Evolutionary conservation across 2,113 vertebrate species (phyloP), one percentile per base, ranked within the genome.

Genomic region (Passer domesticus): DNA sequence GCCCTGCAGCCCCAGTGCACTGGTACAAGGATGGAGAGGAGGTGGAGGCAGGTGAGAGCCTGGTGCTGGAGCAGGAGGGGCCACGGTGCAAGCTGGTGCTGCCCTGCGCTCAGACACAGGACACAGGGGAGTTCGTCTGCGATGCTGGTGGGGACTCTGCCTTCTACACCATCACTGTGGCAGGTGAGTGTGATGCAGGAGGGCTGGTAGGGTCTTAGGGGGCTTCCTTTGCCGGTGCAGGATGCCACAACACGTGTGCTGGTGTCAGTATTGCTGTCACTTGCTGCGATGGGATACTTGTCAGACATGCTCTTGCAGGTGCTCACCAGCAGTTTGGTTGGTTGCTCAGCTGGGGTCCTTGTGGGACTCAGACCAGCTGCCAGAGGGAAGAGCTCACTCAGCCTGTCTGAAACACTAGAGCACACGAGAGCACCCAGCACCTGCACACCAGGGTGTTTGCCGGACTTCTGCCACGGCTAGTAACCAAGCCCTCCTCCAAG

Each of bases 21-120:
- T 99, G 99, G 99, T 99, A 99, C 96, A 98, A 98, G 80, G 98
- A 99, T 0, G 99, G 99, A 39, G 98, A 99, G 8, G 98, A 99
- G 92, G 98, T 99, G 60, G 98, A 99, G 77, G 98, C 94, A 58
- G 97, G 94, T 0, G 88, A 98, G 58, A 97, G 89, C 66, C 91
- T 99, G 30, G 92, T 98, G 53, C 97, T 99, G 3, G 98, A 99
- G 90, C 97, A 97, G 8, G 98, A 99, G 13, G 99, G 99, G 2
- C 95, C 97, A 15, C 97, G 96, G 75, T 98, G 97, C 94, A 97
- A 98, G 69, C 98, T 99, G 63, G 97, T 99, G 76, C 98, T 99
- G 90, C 98, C 98, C 7, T 96, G 98, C 0, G 98, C 98, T 18
- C 98, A 84, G 24, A 97, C 98, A 13, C 97, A 97, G n/a, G 98